A percentile compares a stretch with the other conserved stretches of the same genome.
Conservation (phyloP, 2,888 invertebrate species). For the Acanthococcus lagerstroemiae region DNA sequence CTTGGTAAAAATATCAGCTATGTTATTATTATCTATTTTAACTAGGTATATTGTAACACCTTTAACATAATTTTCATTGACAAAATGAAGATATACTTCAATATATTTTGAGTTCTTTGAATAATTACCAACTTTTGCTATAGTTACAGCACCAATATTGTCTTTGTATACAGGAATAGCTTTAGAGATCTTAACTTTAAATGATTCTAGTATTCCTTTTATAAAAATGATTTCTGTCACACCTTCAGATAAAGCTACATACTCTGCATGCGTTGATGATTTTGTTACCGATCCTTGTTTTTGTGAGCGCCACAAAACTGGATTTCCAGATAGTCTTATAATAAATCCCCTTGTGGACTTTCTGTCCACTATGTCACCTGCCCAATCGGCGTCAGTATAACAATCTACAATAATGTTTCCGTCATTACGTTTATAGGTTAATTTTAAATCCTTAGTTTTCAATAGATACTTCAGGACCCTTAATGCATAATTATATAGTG, state of each 20-base stretch:
- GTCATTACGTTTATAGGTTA: background rate
- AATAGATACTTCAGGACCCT: slow-evolving; percentile 1
- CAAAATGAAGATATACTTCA: slow-evolving; percentile 1
- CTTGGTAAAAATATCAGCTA: background rate
- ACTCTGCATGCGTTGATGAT: slow-evolving; percentile 1
- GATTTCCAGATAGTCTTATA: background rate
- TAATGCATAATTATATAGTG: background rate
- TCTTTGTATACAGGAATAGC: background rate
- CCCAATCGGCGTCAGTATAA: slow-evolving; percentile 2
- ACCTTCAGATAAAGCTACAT: background rate
- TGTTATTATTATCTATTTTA: background rate
- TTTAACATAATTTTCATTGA: background rate
- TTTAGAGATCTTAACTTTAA: background rate
- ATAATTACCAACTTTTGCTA: slow-evolving; percentile 6
- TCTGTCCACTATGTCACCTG: background rate
- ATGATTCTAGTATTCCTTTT: background rate
- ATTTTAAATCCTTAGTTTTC: background rate
- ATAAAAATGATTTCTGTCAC: background rate
- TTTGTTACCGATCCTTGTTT: background rate
- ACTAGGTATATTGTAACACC: background rate
- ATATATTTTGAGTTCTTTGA: background rate
- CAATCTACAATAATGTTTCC: background rate
- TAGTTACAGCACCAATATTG: background rate
- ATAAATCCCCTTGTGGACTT: slow-evolving; percentile 8
- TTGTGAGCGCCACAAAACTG: background rate